Base-by-base conservation (phyloP, 2,888 invertebrate species). In the Azorinus chamasolen region DNA sequence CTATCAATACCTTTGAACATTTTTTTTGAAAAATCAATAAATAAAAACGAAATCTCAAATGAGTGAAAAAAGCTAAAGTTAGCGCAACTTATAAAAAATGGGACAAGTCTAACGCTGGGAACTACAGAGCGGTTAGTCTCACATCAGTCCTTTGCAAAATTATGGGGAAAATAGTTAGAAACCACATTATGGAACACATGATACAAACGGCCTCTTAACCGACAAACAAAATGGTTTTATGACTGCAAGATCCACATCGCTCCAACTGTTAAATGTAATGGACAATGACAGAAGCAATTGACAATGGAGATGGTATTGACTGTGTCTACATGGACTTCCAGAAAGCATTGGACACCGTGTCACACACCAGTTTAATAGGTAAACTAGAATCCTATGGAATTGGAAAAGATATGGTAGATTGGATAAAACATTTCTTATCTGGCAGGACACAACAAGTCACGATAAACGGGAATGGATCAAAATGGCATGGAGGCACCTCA, bases 241-340 rank as follows among this genome's bases (percentile, higher is more conserved):
- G 39, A 55, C 45, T 8, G 12, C 32, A 3, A 54, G 46, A 43
- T 32, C 43, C 37, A 65, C 55, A 10, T 18, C 45, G 22, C 20
- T 55, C 6, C 54, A 55, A 20, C 57, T 65, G 8, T 46, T 55
- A 55, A 37, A 27, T 3, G 54, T 65, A 2, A 41, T 65, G 53
- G 65, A 65, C 18, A 55, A 55, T 43, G 55, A 65, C 55, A 2
- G 46, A 65, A 32, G 54, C 46, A 32, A n/a, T 55, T 24, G 65
- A 65, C 14, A 55, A 54, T 46, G 45, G 55, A 37, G 25, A 22
- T 2, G 39, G 45, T 24, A 46, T 55, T 27, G 65, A 65, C 22
- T 45, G 32, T 16, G 48, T 65, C 1, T 65, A 65, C n/a, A 8
- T 55, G 14, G 65, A 65, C 46, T 65, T 65, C 24, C 2, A 24